Evolutionary conservation across 1,140 invertebrate species (phyloP).

Genomic region (Paramacrobiotus metropolitanus): DNA sequence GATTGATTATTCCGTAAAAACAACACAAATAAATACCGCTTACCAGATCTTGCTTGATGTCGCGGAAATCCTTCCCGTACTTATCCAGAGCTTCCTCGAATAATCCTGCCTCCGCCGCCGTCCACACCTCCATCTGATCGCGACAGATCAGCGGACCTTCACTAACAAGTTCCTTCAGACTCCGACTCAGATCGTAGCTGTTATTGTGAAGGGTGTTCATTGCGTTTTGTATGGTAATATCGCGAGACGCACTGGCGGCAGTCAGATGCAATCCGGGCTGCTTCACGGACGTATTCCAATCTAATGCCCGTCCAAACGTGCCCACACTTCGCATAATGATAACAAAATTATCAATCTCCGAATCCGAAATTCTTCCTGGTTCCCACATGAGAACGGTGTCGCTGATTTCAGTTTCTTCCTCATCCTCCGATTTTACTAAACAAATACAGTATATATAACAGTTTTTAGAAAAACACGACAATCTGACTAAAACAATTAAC

Average conservation of each 20-base stretch:
- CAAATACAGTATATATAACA: too few relatives aligned
- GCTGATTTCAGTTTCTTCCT: background rate
- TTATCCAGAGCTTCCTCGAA: slow-evolving; percentile 96
- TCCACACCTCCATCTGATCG: slow-evolving; percentile 99
- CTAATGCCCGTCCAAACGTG: slow-evolving; percentile 89
- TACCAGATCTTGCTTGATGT: slow-evolving; percentile 92
- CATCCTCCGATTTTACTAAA: slow-evolving; percentile 6
- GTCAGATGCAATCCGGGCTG: slow-evolving; percentile 96
- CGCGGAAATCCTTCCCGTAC: slow-evolving; percentile 97
- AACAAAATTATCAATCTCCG: slow-evolving; percentile 97
- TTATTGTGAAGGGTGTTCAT: slow-evolving; percentile 92
- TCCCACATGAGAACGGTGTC: slow-evolving; percentile 72
- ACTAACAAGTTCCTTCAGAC: slow-evolving; percentile 77
- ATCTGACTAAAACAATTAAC: too few relatives aligned
- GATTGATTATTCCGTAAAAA: background rate
- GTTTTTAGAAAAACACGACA: too few relatives aligned
- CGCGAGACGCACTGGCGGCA: slow-evolving; percentile 86
- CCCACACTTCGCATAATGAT: slow-evolving; percentile 75
- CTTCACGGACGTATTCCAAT: slow-evolving; percentile 90
- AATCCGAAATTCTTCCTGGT: slow-evolving; percentile 67
- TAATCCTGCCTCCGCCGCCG: slow-evolving; percentile 88
- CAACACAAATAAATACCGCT: slow-evolving; percentile 26
- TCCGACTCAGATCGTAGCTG: slow-evolving; percentile 64
- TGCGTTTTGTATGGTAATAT: slow-evolving; percentile 89
- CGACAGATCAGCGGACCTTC: slow-evolving; percentile 85